These are phyloP conservation scores for Agonopterix arenella DNA, from an alignment of 2,888 invertebrate genomes.

Conservation along the genomic window DNA sequence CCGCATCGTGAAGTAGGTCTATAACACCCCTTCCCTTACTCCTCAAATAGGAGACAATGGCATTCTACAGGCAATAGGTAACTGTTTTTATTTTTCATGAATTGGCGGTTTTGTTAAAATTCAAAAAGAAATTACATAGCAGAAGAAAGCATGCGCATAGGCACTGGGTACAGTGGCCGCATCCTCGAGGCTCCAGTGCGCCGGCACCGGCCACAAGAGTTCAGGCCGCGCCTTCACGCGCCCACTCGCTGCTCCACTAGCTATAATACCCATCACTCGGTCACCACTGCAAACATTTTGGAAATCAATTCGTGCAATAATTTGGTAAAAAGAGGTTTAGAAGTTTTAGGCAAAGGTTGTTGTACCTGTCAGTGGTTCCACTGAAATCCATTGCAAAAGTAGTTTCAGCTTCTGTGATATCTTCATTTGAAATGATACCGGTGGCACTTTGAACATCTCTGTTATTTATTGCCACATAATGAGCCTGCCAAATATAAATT, in stretches of 20 bases:
- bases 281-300: constrained; percentile 40
- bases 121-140: constrained; percentile 14
- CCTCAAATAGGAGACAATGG: too few species aligned
- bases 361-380: constrained; percentile 39
- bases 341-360: neutral
- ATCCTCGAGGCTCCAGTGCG: constrained; percentile 79
- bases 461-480: constrained; percentile 29
- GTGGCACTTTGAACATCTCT: constrained; percentile 31
- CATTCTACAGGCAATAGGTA: too few species aligned
- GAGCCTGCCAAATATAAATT: constrained; percentile 24
- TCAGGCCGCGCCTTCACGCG: constrained; percentile 59
- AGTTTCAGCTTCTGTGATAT: constrained; percentile 5
- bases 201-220: constrained; percentile 78
- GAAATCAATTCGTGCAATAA: neutral
- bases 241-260: constrained; percentile 63
- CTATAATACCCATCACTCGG: constrained; percentile 76
- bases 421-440: constrained; percentile 18
- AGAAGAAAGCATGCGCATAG: constrained; percentile 66
- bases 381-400: constrained; percentile 50
- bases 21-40: too few species aligned
- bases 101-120: neutral
- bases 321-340: neutral
- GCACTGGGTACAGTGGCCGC: constrained; percentile 84
- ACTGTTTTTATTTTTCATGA: too few species aligned
- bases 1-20: too few species aligned